Percentiles rank a stretch among this genome's conserved stretches.
phyloP scores from a whole-genome alignment of 2,797 vertebrate genomes.

The Pseudotriccus pelzelni region DNA sequence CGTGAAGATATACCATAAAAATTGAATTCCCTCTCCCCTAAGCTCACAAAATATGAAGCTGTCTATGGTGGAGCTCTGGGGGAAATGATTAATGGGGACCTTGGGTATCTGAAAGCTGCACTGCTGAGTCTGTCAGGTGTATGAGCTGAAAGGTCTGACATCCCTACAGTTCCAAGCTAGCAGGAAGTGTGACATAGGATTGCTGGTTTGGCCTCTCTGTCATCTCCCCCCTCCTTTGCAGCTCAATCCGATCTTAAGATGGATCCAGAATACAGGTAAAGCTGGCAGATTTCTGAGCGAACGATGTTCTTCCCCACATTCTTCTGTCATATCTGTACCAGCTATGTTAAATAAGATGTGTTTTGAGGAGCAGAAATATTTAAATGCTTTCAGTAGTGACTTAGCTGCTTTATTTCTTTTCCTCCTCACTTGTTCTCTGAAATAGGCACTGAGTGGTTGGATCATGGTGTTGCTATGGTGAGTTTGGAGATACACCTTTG shows the following conservation, averaged over 20 bases:
- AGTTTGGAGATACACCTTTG: constrained; percentile 33
- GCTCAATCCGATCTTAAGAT: neutral
- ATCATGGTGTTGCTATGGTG: constrained; percentile 33
- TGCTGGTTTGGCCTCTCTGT: neutral
- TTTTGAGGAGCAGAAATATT: neutral
- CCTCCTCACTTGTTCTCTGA: neutral
- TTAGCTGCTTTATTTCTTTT: neutral
- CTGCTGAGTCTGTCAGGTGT: neutral
- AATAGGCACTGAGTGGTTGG: neutral
- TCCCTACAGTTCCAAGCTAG: neutral
- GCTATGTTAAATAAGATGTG: neutral
- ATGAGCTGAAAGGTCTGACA: neutral
- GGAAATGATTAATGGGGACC: neutral
- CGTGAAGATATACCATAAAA: neutral
- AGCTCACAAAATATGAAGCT: neutral
- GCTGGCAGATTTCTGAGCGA: neutral
- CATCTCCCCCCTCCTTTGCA: neutral
- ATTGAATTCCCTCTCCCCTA: neutral
- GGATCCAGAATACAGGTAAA: neutral
- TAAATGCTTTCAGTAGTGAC: neutral
- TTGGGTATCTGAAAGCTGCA: neutral
- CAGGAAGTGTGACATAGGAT: neutral
- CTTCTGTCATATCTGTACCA: neutral
- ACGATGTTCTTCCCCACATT: neutral
- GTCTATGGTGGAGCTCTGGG: neutral